Percentiles rank a stretch among this genome's conserved stretches.
These are phyloP conservation scores for Lasioglossum calceatum DNA, from an alignment of 2,888 invertebrate species.

Conservation along the genomic window DNA sequence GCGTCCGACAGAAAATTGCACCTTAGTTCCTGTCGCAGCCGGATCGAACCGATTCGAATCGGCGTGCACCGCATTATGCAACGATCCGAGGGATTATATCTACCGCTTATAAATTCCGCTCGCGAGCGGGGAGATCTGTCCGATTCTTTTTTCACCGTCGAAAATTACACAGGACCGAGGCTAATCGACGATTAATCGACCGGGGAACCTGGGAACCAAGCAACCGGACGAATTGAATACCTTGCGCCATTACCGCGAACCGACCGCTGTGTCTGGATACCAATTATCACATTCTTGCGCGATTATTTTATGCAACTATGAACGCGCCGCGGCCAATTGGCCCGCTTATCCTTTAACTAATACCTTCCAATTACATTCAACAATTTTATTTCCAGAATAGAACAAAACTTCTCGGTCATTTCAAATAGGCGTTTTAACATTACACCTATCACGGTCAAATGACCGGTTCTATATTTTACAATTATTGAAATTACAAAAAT, in stretches of 20 bases:
- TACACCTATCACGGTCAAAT: too few relatives aligned
- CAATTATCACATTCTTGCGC: constrained; percentile 3
- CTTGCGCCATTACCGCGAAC: constrained; percentile 9
- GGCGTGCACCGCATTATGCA: constrained; percentile 19
- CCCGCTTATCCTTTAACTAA: neutral
- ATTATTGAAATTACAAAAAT: too few relatives aligned
- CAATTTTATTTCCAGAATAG: neutral
- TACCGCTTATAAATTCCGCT: neutral
- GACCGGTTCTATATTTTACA: too few relatives aligned
- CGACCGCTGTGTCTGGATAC: neutral
- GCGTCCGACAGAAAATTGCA: constrained; percentile 10
- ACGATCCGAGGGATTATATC: constrained; percentile 9
- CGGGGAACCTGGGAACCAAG: neutral
- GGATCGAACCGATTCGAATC: constrained; percentile 42
- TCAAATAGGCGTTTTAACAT: too few relatives aligned
- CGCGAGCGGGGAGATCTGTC: neutral
- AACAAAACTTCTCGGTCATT: neutral
- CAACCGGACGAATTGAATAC: constrained; percentile 5
- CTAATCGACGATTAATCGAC: constrained; percentile 13
- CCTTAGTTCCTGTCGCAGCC: constrained; percentile 34
- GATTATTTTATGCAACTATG: neutral
- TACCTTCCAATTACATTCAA: neutral
- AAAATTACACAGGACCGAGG: neutral
- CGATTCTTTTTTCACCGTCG: neutral
- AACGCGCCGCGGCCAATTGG: neutral